phyloP scores from a whole-genome alignment of 92 coral and sea anemone genomes.

The Siderastrea radians region DNA sequence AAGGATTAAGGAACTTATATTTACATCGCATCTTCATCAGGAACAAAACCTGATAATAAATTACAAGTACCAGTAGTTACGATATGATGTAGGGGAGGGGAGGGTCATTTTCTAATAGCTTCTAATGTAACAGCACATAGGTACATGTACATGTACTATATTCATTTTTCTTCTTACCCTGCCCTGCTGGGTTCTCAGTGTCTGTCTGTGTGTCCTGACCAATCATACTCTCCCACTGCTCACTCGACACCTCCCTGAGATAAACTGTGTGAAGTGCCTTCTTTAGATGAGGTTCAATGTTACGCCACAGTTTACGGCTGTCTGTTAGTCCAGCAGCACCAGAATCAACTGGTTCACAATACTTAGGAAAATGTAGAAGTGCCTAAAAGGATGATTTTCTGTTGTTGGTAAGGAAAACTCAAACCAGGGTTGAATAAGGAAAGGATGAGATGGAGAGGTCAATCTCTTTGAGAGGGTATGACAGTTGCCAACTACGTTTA shows the following conservation, averaged over 20 bases:
- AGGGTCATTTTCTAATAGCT: too few relatives aligned
- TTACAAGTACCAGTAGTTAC: too few relatives aligned
- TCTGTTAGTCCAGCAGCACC: constrained; percentile 85
- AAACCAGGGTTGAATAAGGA: too few relatives aligned
- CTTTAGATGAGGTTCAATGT: constrained; percentile 90
- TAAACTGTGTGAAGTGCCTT: constrained; percentile 93
- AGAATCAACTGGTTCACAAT: constrained; percentile 87
- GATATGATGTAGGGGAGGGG: too few relatives aligned
- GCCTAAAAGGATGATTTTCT: constrained; percentile 60
- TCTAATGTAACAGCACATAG: neutral
- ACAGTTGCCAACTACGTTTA: too few relatives aligned
- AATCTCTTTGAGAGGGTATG: too few relatives aligned
- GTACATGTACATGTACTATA: neutral
- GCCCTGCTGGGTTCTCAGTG: constrained; percentile 1
- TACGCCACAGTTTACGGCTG: constrained; percentile 93
- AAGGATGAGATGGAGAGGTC: too few relatives aligned
- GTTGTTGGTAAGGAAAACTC: too few relatives aligned
- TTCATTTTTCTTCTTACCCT: neutral
- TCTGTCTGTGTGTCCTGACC: constrained; percentile 65
- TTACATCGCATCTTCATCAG: too few relatives aligned
- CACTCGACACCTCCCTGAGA: constrained; percentile 92
- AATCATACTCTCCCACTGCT: constrained; percentile 88
- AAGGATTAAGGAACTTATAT: too few relatives aligned
- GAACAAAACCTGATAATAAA: too few relatives aligned
- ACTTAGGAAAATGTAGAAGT: constrained; percentile 88